These are phyloP conservation scores for Hoplodrina blanda DNA, from an alignment of 2,888 invertebrate genomes.

Conservation along the genomic window DNA sequence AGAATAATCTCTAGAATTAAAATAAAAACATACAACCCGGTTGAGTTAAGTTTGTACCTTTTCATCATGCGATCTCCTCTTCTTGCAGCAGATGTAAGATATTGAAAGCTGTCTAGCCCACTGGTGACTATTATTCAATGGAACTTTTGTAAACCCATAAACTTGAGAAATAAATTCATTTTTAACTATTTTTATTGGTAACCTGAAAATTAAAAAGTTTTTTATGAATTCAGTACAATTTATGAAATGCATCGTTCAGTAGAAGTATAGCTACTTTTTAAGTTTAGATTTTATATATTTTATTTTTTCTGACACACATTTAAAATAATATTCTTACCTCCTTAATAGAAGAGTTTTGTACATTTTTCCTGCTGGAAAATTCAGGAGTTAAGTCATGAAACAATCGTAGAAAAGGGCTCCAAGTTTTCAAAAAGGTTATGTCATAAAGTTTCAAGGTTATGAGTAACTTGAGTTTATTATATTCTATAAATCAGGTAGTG, in stretches of 20 bases:
- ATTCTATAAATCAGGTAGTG: constrained; percentile 1
- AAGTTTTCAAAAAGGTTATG: constrained; percentile 55
- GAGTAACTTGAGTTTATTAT: constrained; percentile 1
- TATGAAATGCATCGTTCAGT: not conserved
- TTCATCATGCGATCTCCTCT: constrained; percentile 92
- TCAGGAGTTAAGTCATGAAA: constrained; percentile 28
- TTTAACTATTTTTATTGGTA: constrained; percentile 72
- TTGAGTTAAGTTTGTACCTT: constrained; percentile 83
- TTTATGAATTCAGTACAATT: not conserved
- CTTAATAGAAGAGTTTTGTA: constrained; percentile 77
- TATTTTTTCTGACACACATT: not conserved
- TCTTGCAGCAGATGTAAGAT: constrained; percentile 86
- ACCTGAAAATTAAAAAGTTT: constrained; percentile 68
- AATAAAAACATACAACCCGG: no score
- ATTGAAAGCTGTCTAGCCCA: constrained; percentile 75
- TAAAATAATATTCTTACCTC: constrained; percentile 71
- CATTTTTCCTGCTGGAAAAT: constrained; percentile 68
- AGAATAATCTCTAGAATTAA: no score
- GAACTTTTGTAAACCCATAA: constrained; percentile 56
- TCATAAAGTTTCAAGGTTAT: constrained; percentile 56
- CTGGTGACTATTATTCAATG: constrained; percentile 54
- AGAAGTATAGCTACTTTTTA: not conserved
- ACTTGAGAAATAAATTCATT: constrained; percentile 70
- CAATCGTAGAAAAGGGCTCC: not conserved
- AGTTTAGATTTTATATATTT: not conserved